Conservation (phyloP, 2,113 vertebrate species). For the Menura novaehollandiae region DNA sequence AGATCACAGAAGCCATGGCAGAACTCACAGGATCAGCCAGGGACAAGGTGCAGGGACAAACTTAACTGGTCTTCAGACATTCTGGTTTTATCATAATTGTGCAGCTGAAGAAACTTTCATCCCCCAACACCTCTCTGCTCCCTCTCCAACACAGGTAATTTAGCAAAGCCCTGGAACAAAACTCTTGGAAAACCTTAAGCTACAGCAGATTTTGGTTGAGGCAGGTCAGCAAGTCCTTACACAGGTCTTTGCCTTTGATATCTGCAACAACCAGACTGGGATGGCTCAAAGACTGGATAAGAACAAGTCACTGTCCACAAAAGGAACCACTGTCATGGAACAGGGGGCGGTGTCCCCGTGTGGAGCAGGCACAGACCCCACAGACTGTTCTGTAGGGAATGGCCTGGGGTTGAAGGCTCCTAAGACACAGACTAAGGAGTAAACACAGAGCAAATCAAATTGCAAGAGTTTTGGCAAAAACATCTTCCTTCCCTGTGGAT, state of each 20-base stretch:
- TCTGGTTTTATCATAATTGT: neutral
- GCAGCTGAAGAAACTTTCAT: neutral
- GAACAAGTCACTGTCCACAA: rapidly evolving
- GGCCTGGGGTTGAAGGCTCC: neutral
- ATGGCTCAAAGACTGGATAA: neutral
- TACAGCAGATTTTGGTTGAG: neutral
- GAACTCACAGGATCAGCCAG: neutral
- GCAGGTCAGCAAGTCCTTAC: neutral
- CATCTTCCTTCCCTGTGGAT: neutral
- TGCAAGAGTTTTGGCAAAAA: neutral
- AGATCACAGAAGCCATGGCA: neutral
- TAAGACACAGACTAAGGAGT: neutral
- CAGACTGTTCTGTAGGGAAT: neutral
- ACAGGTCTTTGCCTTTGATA: neutral
- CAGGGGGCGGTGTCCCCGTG: neutral
- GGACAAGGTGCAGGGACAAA: neutral
- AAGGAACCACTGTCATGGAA: neutral
- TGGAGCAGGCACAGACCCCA: neutral
- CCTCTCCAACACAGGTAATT: neutral
- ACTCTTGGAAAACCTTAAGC: neutral
- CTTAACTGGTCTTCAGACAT: neutral
- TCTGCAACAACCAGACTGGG: neutral
- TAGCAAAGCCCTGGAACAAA: neutral
- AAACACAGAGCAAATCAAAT: neutral
- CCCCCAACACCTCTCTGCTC: too few relatives aligned